Conservation (phyloP, 2,797 vertebrate genomes). For the Alfaro cultratus region DNA sequence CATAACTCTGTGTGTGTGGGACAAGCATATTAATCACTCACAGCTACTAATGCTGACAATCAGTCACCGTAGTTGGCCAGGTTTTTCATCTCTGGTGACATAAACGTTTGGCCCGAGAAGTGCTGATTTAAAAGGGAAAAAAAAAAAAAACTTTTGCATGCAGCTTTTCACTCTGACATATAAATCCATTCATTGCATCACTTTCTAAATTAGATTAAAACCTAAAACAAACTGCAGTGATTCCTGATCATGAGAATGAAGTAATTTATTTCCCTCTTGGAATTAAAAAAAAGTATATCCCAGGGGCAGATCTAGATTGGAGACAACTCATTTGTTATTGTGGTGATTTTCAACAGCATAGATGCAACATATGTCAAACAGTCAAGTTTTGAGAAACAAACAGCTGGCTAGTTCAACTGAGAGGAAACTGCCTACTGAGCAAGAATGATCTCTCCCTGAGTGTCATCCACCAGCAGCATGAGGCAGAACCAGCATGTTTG, state of each 20-base stretch:
- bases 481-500: slow-evolving; percentile 84
- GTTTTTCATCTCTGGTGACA: slow-evolving; percentile 88
- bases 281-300: slow-evolving; percentile 6
- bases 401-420: slow-evolving; percentile 84
- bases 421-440: slow-evolving; percentile 83
- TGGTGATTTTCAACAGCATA: slow-evolving; percentile 68
- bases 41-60: slow-evolving; percentile 91
- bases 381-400: slow-evolving; percentile 83
- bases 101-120: slow-evolving; percentile 86
- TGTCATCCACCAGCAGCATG: slow-evolving; percentile 81
- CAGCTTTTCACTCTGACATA: slow-evolving; percentile 31
- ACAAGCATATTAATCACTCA: slow-evolving; percentile 94
- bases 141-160: slow-evolving; percentile 48
- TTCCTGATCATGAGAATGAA: neutral
- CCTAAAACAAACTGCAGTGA: neutral
- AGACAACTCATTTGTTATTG: slow-evolving; percentile 56
- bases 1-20: slow-evolving; percentile 83
- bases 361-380: slow-evolving; percentile 80
- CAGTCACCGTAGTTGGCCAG: slow-evolving; percentile 85
- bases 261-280: slow-evolving; percentile 1
- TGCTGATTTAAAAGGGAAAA: slow-evolving; percentile 78
- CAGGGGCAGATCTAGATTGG: slow-evolving; percentile 25
- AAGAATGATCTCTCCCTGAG: slow-evolving; percentile 80
- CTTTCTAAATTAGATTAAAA: slow-evolving; percentile 27
- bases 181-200: slow-evolving; percentile 7